Percentiles rank a stretch among this genome's conserved stretches.
Conservation (phyloP, 2,113 vertebrate species). For the Odocoileus hemionus region DNA sequence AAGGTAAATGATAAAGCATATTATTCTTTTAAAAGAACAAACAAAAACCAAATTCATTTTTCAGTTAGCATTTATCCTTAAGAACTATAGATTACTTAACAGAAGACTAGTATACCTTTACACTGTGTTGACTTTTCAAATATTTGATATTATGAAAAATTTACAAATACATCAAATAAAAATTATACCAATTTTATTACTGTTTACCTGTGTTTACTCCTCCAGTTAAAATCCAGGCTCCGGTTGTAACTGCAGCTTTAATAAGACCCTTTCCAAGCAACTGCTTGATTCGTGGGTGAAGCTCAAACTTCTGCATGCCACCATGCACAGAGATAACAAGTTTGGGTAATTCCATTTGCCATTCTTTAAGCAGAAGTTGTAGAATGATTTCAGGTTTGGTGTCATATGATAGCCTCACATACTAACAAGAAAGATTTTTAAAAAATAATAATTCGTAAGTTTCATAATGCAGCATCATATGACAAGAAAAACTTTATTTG, state of each 20-base stretch:
- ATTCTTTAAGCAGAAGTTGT: constrained; percentile 96
- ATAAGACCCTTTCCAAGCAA: constrained; percentile 98
- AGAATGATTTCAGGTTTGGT: constrained; percentile 94
- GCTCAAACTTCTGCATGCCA: constrained; percentile 98
- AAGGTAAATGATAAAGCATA: neutral
- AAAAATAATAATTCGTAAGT: neutral
- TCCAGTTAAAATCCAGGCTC: constrained; percentile 99
- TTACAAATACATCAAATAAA: constrained; percentile 1
- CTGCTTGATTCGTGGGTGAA: constrained; percentile 97
- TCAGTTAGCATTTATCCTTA: constrained; percentile 13
- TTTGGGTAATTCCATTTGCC: constrained; percentile 99
- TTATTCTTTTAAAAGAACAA: neutral
- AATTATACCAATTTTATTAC: neutral
- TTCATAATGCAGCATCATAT: constrained; percentile 31
- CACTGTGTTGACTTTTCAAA: constrained; percentile 23
- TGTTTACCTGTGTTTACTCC: constrained; percentile 94
- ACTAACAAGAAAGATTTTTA: constrained; percentile 83
- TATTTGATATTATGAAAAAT: neutral
- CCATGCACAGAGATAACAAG: constrained; percentile 99
- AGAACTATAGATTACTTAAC: neutral
- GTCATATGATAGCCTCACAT: constrained; percentile 94
- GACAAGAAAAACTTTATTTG: neutral
- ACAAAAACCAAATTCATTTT: constrained; percentile 26
- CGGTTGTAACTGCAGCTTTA: constrained; percentile 98
- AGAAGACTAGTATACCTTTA: neutral